phyloP scores from a whole-genome alignment of 1,140 invertebrate species.

The Choristoneura fumiferana region DNA sequence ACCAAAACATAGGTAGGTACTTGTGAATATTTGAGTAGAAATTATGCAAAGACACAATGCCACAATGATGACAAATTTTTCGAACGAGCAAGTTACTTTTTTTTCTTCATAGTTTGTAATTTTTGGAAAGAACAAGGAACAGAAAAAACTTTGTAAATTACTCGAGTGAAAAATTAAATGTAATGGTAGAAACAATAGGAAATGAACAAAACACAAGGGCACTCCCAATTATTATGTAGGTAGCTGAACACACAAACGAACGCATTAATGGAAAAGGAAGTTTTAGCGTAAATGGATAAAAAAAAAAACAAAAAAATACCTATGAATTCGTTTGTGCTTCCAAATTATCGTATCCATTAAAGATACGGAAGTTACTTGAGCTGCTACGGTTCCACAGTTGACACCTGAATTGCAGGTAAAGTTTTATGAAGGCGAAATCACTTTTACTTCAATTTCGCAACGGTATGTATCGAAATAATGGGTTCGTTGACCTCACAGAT shows the following conservation, averaged over 20 bases:
- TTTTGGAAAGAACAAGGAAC: too few relatives aligned
- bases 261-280: neutral
- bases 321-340: constrained; percentile 6
- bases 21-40: too few relatives aligned
- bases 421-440: constrained; percentile 8
- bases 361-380: constrained; percentile 15
- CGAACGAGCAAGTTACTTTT: too few relatives aligned
- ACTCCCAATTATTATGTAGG: neutral
- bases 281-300: neutral
- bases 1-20: too few relatives aligned
- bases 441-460: constrained; percentile 13
- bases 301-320: constrained; percentile 12
- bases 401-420: constrained; percentile 4
- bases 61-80: too few relatives aligned
- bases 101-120: too few relatives aligned
- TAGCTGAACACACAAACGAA: constrained; percentile 11
- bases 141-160: too few relatives aligned
- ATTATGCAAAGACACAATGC: too few relatives aligned
- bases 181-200: too few relatives aligned
- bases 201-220: neutral
- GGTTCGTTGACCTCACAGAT: neutral
- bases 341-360: constrained; percentile 9
- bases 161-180: too few relatives aligned
- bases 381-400: constrained; percentile 5
- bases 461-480: neutral